Base-by-base conservation (phyloP, 2,888 invertebrate genomes). In the Andrena minutula region DNA sequence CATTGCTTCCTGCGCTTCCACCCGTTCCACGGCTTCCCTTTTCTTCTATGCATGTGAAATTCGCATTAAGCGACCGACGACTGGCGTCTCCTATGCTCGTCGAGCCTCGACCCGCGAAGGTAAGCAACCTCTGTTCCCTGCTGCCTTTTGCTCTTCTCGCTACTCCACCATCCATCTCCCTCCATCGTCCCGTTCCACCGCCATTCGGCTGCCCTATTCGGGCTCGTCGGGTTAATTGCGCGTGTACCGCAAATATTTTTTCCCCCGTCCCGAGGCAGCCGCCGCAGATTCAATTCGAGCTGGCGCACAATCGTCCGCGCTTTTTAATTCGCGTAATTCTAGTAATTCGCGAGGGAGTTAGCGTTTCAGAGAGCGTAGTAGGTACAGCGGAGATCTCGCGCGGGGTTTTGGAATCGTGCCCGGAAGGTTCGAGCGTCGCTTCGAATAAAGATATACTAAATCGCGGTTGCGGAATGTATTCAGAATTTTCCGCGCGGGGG, bases 1-100 rank as follows among this genome's bases (percentile, higher is more conserved):
- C 90, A 91, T 91, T 89, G 84, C 82, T 85, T 81, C 81, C 80
- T 84, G 85, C 81, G 71, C 79, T 82, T 78, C 41, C 74, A 41
- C 83, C 8, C 49, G 20, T 58, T 49, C 61, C 64, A 53, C 53
- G 66, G 32, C 68, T 49, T 60, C 77, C 63, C 73, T 74, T 71
- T 69, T 79, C 76, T 70, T 85, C 84, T 74, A 84, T 89, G 88
- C 87, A 89, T 86, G 89, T 86, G 77, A 89, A 89, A 89, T 90
- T 90, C 86, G 79, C 88, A 88, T 89, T 91, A 91, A 89, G 72
- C 88, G 86, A 77, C 85, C 79, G 41, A 60, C 79, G 79, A 79
- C 79, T 58, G 70, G 23, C 70, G 63, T 83, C 68, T 81, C 73
- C 63, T 78, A 61, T 65, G 68, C 64, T 73, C 76, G 76, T 41